Evolutionary conservation across 2,113 vertebrate genomes (phyloP), one percentile per base, ranked within the genome.

Genomic region (Leucopternis melanops): DNA sequence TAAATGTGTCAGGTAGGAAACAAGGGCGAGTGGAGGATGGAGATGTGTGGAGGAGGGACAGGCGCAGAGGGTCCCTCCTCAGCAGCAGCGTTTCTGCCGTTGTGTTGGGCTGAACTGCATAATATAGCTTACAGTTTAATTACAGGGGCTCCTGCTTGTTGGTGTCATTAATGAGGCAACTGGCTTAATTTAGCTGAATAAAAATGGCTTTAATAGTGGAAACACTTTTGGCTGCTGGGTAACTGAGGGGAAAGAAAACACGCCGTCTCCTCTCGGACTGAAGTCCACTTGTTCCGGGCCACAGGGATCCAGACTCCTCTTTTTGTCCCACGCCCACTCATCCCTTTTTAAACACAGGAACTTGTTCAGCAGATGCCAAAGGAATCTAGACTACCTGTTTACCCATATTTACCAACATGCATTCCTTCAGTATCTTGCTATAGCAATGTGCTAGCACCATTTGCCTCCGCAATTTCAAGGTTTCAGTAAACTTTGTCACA

Each of bases 151-250:
- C 80, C 97, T 97, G 96, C 97, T 98, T 96, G 95, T 97, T 97
- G 97, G 93, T 97, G 98, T 98, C 98, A 97, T 97, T 98, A 98
- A 97, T 96, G 97, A 98, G 94, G 97, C 97, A 98, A 97, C 96
- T 34, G 93, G 96, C 95, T 97, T 97, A 98, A 98, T 98, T 98
- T 98, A 98, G 97, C 97, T 91, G 94, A 97, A 96, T 98, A 97
- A 97, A 98, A 98, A 98, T 96, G 97, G 84, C 94, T 97, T 94
- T 93, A 95, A 97, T 97, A 97, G 90, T 94, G 93, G 93, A 92
- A 96, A 83, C 63, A 67, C 92, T 86, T 96, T 94, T 94, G 94
- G 95, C 83, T 95, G 94, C 91, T 89, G 91, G 89, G 92, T 97
- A 98, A 97, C 97, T 95, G 97, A 97, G 66, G 91, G 91, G 92